A percentile compares a stretch with the other conserved stretches of the same genome.
Evolutionary conservation across 2,797 vertebrate species (phyloP).

Genomic region (Hemibagrus guttatus): DNA sequence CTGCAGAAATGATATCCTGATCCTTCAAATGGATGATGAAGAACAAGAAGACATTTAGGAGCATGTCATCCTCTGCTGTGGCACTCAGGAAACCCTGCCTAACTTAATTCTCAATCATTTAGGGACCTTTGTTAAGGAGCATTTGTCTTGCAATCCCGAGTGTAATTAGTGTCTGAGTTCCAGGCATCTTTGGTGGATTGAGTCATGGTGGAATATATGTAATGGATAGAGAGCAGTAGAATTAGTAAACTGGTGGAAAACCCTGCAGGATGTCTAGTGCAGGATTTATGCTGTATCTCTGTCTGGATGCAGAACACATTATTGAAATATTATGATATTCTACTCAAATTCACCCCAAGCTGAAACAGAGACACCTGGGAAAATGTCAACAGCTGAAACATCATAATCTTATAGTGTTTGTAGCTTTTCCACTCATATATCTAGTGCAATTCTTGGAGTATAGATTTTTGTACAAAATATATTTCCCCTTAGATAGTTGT

Average conservation of each 20-base stretch:
- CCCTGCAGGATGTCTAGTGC: background rate
- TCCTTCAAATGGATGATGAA: background rate
- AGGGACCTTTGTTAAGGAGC: background rate
- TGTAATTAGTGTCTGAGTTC: background rate
- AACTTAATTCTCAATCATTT: background rate
- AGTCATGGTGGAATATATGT: background rate
- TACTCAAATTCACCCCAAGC: background rate
- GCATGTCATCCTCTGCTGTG: background rate
- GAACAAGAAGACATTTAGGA: background rate
- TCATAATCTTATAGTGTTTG: background rate
- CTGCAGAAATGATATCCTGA: background rate
- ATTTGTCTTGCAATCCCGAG: background rate
- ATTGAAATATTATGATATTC: background rate
- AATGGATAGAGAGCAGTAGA: background rate
- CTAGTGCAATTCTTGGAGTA: background rate
- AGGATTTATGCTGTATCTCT: too few species aligned
- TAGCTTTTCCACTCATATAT: background rate
- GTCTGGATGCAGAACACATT: background rate
- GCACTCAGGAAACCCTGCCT: background rate
- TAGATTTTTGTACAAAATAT: background rate
- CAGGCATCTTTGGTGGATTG: background rate
- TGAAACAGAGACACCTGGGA: background rate
- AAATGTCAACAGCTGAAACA: background rate
- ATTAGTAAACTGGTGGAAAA: conserved; percentile 1
- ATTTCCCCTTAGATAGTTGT: background rate